Conservation (phyloP, 2,113 vertebrate species). For the Cavia aperea region DNA sequence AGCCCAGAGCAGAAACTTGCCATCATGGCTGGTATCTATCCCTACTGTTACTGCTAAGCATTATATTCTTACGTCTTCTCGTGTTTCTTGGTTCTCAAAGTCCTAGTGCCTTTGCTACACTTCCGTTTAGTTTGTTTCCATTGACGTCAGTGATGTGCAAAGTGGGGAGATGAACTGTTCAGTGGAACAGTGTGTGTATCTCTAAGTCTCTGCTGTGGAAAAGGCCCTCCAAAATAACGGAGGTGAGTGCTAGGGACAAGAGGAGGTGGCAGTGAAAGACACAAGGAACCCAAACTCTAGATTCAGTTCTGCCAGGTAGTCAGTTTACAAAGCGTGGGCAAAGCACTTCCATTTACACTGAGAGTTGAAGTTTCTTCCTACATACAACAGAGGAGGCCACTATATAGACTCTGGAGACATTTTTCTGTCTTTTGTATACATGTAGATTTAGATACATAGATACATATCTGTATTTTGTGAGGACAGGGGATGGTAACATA, state of each 20-base stretch:
- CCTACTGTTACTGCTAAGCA: background rate
- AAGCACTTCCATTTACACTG: background rate
- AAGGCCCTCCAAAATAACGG: background rate
- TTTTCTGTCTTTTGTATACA: background rate
- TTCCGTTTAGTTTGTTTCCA: background rate
- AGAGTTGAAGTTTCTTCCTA: background rate
- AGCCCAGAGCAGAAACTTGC: background rate
- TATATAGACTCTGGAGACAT: background rate
- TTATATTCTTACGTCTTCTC: background rate
- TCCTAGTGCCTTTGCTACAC: background rate
- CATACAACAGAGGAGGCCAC: background rate
- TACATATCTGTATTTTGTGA: background rate
- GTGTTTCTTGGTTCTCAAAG: background rate
- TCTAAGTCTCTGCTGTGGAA: background rate
- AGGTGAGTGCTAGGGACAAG: background rate
- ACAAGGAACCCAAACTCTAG: background rate
- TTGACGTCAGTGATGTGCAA: background rate
- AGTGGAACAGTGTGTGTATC: background rate
- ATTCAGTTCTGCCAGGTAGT: background rate
- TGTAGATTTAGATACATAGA: background rate
- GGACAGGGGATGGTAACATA: background rate
- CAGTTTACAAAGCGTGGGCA: background rate
- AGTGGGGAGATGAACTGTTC: background rate
- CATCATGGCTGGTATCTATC: background rate
- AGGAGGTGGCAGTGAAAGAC: background rate